These are phyloP conservation scores for Pseudorhombus dupliciocellatus DNA, from an alignment of 2,113 vertebrate genomes.

Conservation along the genomic window DNA sequence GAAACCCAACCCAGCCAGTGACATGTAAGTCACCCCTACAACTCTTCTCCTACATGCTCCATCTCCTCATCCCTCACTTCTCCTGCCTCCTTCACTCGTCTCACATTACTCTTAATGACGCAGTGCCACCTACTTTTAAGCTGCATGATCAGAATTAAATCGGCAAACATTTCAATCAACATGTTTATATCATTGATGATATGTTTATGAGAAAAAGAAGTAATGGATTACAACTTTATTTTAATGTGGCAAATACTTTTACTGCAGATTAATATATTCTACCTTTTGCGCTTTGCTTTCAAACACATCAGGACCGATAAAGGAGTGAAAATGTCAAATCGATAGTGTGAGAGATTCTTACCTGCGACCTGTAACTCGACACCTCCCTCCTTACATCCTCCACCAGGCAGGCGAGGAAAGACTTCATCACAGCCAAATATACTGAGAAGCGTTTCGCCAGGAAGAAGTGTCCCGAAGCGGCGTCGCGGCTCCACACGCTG, in stretches of 20 bases:
- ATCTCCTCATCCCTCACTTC: neutral
- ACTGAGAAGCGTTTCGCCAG: slow-evolving; percentile 92
- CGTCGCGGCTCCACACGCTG: slow-evolving; percentile 88
- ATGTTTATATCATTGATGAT: neutral
- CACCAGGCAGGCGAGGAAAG: slow-evolving; percentile 94
- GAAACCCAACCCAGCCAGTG: slow-evolving; percentile 93
- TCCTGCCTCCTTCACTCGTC: neutral
- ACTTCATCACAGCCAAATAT: slow-evolving; percentile 98
- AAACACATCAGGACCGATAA: no score
- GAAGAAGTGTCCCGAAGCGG: slow-evolving; percentile 84
- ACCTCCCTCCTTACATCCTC: slow-evolving; percentile 4
- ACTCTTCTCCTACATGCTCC: neutral
- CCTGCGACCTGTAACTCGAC: neutral
- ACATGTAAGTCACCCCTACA: slow-evolving; percentile 88
- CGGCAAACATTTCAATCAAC: neutral
- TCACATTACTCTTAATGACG: neutral
- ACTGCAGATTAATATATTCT: no score
- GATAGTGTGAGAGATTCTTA: neutral
- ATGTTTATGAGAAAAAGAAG: neutral
- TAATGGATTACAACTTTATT: no score
- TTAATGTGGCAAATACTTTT: no score
- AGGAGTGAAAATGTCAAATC: no score
- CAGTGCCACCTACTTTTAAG: neutral
- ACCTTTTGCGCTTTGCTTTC: no score
- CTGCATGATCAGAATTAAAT: neutral